A percentile compares a stretch with the other conserved stretches of the same genome.
Evolutionary conservation across 2,113 vertebrate species (phyloP).

Genomic region (Ochotona princeps): DNA sequence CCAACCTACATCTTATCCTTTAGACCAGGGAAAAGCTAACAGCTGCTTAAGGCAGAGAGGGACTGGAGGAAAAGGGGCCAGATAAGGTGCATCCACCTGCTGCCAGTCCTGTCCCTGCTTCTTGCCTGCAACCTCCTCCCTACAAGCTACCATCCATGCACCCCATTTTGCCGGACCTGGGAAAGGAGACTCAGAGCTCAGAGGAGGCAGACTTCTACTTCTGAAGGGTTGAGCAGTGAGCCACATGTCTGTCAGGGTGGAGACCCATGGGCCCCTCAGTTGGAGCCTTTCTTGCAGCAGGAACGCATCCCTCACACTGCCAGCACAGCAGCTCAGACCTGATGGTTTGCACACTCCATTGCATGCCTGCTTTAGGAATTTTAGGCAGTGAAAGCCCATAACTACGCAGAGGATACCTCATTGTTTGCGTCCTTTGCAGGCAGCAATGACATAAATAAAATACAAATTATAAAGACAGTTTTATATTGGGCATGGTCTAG

Average conservation of each 20-base stretch:
- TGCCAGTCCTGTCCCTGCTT: neutral
- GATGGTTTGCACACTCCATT: neutral
- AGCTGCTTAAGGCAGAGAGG: no score
- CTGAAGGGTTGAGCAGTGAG: neutral
- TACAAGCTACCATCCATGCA: neutral
- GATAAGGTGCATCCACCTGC: neutral
- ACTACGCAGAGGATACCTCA: neutral
- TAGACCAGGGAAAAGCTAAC: neutral
- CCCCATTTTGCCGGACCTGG: neutral
- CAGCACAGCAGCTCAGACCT: neutral
- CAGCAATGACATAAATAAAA: neutral
- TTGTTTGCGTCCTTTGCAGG: neutral
- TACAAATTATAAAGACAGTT: neutral
- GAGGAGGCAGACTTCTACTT: neutral
- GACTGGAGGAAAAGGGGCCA: no score
- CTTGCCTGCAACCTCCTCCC: neutral
- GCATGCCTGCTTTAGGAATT: neutral
- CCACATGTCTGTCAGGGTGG: neutral
- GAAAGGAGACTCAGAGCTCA: neutral
- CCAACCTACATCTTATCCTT: neutral
- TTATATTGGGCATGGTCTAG: accelerated
- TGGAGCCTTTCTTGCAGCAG: neutral
- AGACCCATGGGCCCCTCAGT: no score
- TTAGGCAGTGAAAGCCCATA: neutral
- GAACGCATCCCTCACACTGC: neutral